Evolutionary conservation across 2,113 vertebrate genomes (phyloP).

Genomic region (Salvator merianae): DNA sequence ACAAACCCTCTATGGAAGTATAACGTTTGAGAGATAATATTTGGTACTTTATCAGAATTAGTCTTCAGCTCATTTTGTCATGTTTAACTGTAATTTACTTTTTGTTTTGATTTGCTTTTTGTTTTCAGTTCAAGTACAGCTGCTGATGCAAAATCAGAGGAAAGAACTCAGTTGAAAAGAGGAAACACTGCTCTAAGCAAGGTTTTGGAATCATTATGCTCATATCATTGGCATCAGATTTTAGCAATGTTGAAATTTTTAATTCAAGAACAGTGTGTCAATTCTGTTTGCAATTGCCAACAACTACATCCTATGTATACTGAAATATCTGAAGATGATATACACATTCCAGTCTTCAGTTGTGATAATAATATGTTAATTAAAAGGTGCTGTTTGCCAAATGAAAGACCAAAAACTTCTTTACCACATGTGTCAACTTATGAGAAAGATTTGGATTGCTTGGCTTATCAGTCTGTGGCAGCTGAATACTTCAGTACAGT

Average conservation of each 20-base stretch:
- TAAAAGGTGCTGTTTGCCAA: slow-evolving; percentile 79
- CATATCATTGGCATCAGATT: slow-evolving; percentile 83
- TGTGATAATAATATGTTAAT: slow-evolving; percentile 74
- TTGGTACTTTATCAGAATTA: slow-evolving; percentile 26
- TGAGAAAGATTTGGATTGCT: slow-evolving; percentile 80
- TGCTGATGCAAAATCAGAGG: slow-evolving; percentile 82
- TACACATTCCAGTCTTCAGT: slow-evolving; percentile 70
- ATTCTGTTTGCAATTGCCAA: slow-evolving; percentile 71
- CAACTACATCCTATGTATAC: slow-evolving; percentile 64
- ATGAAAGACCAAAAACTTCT: slow-evolving; percentile 72
- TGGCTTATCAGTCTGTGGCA: slow-evolving; percentile 80
- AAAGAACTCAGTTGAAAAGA: slow-evolving; percentile 81
- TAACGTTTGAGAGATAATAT: slow-evolving; percentile 10
- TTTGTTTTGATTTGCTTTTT: slow-evolving; percentile 83
- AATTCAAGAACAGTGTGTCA: slow-evolving; percentile 75
- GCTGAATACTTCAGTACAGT: slow-evolving; percentile 74
- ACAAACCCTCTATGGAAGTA: neutral
- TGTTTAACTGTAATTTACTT: slow-evolving; percentile 82
- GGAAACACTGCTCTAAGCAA: slow-evolving; percentile 82
- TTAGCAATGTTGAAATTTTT: slow-evolving; percentile 83
- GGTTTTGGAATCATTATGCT: slow-evolving; percentile 85
- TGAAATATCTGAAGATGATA: slow-evolving; percentile 72
- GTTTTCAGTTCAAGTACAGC: slow-evolving; percentile 84
- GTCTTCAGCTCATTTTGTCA: slow-evolving; percentile 60
- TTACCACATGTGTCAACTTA: slow-evolving; percentile 74